Conservation (phyloP, 2,888 invertebrate species). For the Carcina quercana region DNA sequence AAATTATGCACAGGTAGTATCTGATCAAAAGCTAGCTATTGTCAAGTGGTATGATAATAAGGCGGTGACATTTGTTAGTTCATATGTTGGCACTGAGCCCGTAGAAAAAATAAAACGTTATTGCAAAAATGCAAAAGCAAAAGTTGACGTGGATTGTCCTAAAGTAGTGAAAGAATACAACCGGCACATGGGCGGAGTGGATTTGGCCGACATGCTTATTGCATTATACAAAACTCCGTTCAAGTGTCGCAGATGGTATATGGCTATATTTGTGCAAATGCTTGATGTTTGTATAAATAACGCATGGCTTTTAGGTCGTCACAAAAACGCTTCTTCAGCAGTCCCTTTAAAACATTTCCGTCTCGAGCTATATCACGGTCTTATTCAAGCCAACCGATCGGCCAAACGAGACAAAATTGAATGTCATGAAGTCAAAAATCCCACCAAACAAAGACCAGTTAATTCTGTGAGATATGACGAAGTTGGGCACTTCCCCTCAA, state of each 20-base stretch:
- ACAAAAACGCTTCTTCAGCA: background rate
- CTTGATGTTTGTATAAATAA: conserved; percentile 22
- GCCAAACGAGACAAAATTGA: no score
- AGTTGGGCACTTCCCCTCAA: conserved; percentile 12
- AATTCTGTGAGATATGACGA: conserved; percentile 13
- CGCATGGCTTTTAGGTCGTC: conserved; percentile 14
- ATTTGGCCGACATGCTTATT: conserved; percentile 27
- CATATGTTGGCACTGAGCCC: conserved; percentile 23
- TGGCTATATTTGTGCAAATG: conserved; percentile 26
- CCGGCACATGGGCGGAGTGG: conserved; percentile 32
- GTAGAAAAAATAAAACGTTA: conserved; percentile 24
- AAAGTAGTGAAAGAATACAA: conserved; percentile 29
- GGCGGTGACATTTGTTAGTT: conserved; percentile 25
- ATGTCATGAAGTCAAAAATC: no score
- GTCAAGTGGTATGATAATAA: conserved; percentile 31
- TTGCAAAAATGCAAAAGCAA: conserved; percentile 21
- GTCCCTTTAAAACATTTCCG: background rate
- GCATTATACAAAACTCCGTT: conserved; percentile 22
- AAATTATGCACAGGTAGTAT: conserved; percentile 15
- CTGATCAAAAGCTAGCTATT: conserved; percentile 18
- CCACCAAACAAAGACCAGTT: conserved; percentile 1
- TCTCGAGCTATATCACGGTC: background rate
- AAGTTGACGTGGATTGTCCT: conserved; percentile 28
- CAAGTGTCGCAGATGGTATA: conserved; percentile 26
- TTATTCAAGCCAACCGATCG: no score